Base-by-base conservation (phyloP, 2,888 invertebrate species). In the Epirrhoe tristata region DNA sequence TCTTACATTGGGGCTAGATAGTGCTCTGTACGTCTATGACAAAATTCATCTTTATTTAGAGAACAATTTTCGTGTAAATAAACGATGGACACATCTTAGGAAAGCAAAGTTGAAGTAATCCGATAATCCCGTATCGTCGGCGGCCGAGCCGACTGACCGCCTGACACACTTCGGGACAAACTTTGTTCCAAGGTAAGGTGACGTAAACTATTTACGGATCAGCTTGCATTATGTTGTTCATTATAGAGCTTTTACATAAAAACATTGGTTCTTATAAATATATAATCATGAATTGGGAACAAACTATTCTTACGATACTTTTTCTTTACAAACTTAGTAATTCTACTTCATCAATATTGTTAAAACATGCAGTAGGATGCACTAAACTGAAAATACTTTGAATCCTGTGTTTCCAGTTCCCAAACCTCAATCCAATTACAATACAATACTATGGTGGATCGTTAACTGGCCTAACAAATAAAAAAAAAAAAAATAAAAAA, bases 71-170 rank as follows among this genome's bases (percentile, higher is more conserved):
- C 5, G 12, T 10, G 12, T 12, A 12, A 12, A 1, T 10, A 12
- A 8, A 43, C 34, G 1, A 43, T 10, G 39, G 39, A 36, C 56
- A 43, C 43, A 32, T 43, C 12, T 43, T 12, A 0, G 12, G 8
- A 1, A 1, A 10, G 4, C 10, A 8, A 10, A 39, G 39, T 43
- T 43, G 39, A 5, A 2, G 10, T 43, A 56, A 56, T 56, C 48
- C 32, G 1, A 6, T 32, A 57, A 57, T 48, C 57, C 46, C 10
- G 57, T 57, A 57, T 48, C 32, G 24, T 31, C 46, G 24, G 12
- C 39, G 39, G 39, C 39, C 39, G 39, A 12, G 12, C 10, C 10
- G 10, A 12, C 39, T 4, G 10, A 4, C 39, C 12, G 39, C 4
- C 39, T 12, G 39, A 43, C 39, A 43, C 39, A 43, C 39, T 43